Base-by-base conservation (phyloP, 2,888 invertebrate species). In the Drosophila recens region DNA sequence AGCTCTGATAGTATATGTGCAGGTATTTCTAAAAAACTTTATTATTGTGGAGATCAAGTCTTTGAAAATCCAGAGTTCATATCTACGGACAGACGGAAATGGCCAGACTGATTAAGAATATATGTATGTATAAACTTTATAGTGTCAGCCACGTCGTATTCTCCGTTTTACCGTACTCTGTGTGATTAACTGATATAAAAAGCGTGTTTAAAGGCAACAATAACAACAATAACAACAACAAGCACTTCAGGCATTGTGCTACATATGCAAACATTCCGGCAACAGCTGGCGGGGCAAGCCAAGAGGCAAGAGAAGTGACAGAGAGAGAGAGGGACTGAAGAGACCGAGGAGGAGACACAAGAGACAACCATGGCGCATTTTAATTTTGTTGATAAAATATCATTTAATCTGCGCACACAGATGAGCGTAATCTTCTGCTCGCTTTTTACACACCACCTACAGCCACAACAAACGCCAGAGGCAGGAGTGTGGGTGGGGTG, bases 361-460 rank as follows among this genome's bases (percentile, higher is more conserved):
- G 38, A n/a, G 62, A 34, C 67, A 46, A 33, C 63, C 59, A 33
- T 53, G 63, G 72, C 61, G 80, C 79, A 82, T 86, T 86, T 84
- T 80, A 79, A 87, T 84, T 80, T 87, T 79, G 79, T 75, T 85
- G 87, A 79, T 86, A 87, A 86, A 86, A 86, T 85, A 80, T 74
- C 79, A 85, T 82, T 84, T 87, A 84, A 86, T 87, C 85, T 84
- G 69, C 57, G 75, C 76, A 51, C 74, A 73, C 78, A 77, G 77
- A 65, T 76, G 77, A 73, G 54, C 53, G 46, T 48, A 48, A 48
- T 46, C 38, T 30, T 4, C 40, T 11, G 11, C 4, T 17, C 11
- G 4, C 4, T 10, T 20, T 5, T 23, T 4, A 23, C 34, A 6
- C 15, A 2, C 15, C 43, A 38, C 11, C 45, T 52, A 30, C 49